Conservation (phyloP, 2,113 vertebrate species). For the Vombatus ursinus region DNA sequence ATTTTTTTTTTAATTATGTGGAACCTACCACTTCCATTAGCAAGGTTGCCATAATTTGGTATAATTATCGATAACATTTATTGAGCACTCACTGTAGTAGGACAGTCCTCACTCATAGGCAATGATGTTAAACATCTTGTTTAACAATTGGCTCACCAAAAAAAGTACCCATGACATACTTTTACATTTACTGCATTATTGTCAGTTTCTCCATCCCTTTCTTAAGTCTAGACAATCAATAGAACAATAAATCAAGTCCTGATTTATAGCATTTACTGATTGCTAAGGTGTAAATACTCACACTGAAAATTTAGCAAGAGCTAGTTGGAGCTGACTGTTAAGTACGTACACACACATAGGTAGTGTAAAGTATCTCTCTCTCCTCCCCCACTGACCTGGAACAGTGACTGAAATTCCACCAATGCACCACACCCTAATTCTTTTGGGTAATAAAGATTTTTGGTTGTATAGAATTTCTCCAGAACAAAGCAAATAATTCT, state of each 20-base stretch:
- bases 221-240: background rate
- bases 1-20: background rate
- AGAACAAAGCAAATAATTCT: background rate
- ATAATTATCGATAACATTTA: background rate
- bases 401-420: background rate
- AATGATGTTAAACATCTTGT: background rate
- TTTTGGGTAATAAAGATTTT: background rate
- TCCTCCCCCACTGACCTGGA: background rate
- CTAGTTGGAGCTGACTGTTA: background rate
- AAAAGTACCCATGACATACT: background rate
- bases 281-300: background rate
- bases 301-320: background rate
- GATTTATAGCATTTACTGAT: background rate
- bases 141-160: background rate
- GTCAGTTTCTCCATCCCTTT: background rate
- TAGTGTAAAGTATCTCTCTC: background rate
- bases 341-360: no score
- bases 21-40: background rate
- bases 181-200: background rate
- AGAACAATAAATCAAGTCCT: background rate
- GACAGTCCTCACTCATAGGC: no score
- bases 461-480: background rate
- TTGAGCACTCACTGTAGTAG: background rate
- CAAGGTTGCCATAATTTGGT: background rate
- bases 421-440: background rate